Conservation (phyloP, 2,888 invertebrate species). For the Xestia rhomboidea region DNA sequence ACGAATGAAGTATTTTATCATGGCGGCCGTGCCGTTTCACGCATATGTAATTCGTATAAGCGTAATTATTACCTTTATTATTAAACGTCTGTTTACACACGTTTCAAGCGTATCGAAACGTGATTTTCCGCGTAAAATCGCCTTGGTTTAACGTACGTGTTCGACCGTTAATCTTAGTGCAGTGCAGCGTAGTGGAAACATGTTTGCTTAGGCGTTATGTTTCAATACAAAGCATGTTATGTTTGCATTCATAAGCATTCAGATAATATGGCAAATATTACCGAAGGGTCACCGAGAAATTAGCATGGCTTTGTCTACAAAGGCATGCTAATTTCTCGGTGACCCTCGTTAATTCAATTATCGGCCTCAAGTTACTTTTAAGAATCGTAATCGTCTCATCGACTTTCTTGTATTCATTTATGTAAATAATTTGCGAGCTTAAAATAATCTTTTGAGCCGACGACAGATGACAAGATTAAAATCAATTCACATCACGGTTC, state of each 20-base stretch:
- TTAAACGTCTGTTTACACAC: slow-evolving; percentile 23
- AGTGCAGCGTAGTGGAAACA: slow-evolving; percentile 9
- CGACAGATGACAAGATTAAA: background rate
- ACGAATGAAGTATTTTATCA: background rate
- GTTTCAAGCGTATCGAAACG: slow-evolving; percentile 30
- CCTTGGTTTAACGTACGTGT: slow-evolving; percentile 26
- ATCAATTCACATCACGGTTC: slow-evolving; percentile 31
- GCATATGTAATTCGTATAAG: slow-evolving; percentile 5
- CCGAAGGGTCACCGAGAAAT: background rate
- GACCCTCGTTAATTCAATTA: slow-evolving; percentile 24
- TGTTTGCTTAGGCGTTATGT: slow-evolving; percentile 3
- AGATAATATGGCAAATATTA: background rate
- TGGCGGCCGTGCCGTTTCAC: background rate
- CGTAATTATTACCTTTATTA: background rate
- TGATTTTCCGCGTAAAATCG: slow-evolving; percentile 39
- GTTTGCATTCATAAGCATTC: background rate
- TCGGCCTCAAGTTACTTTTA: background rate
- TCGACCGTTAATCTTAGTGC: slow-evolving; percentile 11
- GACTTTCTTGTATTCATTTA: background rate
- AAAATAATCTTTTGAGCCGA: background rate
- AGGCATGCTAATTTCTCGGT: too few relatives aligned
- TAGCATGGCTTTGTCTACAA: too few relatives aligned
- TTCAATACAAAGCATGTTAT: slow-evolving; percentile 4
- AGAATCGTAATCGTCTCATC: background rate
- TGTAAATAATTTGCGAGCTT: background rate